phyloP scores from a whole-genome alignment of 2,797 vertebrate species.

The Micropoecilia bifurca region DNA sequence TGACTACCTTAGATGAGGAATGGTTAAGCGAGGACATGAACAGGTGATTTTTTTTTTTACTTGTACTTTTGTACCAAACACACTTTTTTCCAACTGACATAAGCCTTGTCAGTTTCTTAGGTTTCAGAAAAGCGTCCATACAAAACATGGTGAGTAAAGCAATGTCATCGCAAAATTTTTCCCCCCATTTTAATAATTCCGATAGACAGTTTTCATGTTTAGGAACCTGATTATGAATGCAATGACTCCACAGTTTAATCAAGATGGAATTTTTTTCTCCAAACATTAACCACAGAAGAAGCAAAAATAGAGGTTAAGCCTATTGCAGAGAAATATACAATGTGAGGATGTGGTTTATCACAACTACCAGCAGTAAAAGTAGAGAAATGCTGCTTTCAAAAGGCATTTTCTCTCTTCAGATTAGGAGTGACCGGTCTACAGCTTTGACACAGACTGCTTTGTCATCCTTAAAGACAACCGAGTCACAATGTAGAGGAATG shows the following conservation, averaged over 20 bases:
- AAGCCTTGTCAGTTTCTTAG: not conserved
- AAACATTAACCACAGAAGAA: not conserved
- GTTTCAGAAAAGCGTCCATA: not conserved
- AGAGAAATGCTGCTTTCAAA: not conserved
- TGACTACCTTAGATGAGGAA: not conserved
- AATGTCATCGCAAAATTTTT: not conserved
- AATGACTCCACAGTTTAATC: not conserved
- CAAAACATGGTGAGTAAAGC: not conserved
- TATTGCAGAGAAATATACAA: not conserved
- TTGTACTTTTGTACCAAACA: not conserved
- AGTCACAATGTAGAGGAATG: not conserved
- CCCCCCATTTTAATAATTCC: not conserved
- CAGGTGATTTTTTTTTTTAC: not conserved
- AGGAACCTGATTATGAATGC: not conserved
- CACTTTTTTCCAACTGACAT: not conserved
- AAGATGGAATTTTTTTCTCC: not conserved
- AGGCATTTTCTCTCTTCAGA: not conserved
- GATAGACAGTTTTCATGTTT: not conserved
- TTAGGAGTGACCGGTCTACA: not conserved
- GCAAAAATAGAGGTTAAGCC: not conserved
- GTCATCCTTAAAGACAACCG: slow-evolving; percentile 1
- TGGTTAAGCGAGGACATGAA: not conserved
- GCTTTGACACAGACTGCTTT: not conserved
- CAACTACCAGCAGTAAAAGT: not conserved
- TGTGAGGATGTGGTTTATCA: not conserved